Evolutionary conservation across 2,113 vertebrate genomes (phyloP).

Genomic region (Oncorhynchus keta): DNA sequence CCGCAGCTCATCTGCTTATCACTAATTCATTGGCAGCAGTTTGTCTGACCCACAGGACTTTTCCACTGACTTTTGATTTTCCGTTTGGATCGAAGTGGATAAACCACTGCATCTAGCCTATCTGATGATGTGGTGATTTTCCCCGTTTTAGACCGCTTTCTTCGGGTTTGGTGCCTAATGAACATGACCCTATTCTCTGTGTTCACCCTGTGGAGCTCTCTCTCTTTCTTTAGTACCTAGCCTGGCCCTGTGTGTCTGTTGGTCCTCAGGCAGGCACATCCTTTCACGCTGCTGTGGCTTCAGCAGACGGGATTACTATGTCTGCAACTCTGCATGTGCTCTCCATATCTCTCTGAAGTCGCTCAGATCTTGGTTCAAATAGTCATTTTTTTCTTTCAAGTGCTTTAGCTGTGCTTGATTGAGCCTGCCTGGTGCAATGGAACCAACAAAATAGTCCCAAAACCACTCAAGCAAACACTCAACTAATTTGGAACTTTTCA

Average conservation of each 20-base stretch:
- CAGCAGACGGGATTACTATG: neutral
- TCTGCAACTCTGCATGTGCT: neutral
- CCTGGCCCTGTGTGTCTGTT: neutral
- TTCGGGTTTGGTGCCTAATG: no score
- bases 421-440: no score
- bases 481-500: no score
- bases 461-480: no score
- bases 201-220: neutral
- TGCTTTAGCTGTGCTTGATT: no score
- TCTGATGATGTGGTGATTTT: neutral
- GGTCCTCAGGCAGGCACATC: neutral
- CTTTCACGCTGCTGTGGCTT: neutral
- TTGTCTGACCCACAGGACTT: conserved; percentile 32
- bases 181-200: neutral
- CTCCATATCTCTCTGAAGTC: neutral
- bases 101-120: neutral
- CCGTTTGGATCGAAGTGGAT: neutral
- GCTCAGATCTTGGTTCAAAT: neutral
- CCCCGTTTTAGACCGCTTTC: no score
- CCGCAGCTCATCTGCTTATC: conserved; percentile 30
- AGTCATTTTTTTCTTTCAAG: no score
- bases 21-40: conserved; percentile 21
- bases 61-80: conserved; percentile 52
- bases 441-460: no score
- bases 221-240: neutral